Conservation (phyloP, 2,888 invertebrate species). For the Elegia similella region DNA sequence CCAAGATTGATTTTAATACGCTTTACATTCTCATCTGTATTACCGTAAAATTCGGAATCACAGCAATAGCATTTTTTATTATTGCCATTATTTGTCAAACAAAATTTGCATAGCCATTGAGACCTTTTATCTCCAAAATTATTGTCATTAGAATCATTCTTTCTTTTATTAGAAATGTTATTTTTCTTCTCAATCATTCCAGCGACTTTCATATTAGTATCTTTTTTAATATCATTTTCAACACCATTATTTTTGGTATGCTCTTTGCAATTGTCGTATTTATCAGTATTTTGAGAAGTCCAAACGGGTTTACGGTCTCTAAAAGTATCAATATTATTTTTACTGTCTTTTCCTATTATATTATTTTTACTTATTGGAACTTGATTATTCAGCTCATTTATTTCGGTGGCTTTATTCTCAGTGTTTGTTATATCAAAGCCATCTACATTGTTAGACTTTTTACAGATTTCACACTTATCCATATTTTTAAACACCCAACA, state of each 20-base stretch:
- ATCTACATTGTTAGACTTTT: neutral
- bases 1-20: conserved; percentile 30
- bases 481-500: conserved; percentile 46
- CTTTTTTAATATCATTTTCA: neutral
- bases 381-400: conserved; percentile 27
- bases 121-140: conserved; percentile 17
- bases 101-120: conserved; percentile 52
- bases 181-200: conserved; percentile 4
- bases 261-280: conserved; percentile 47
- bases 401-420: neutral
- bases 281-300: conserved; percentile 34
- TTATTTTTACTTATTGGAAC: conserved; percentile 23
- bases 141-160: conserved; percentile 6
- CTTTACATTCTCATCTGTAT: neutral
- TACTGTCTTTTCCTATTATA: neutral
- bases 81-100: conserved; percentile 39
- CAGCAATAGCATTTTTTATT: conserved; percentile 49
- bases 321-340: neutral
- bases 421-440: neutral
- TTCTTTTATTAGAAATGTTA: conserved; percentile 21
- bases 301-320: conserved; percentile 30
- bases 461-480: neutral
- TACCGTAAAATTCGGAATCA: conserved; percentile 32
- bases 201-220: neutral
- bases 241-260: conserved; percentile 14